Evolutionary conservation across 1,140 invertebrate genomes (phyloP), one percentile per base, ranked within the genome.

Genomic region (Arion vulgaris): DNA sequence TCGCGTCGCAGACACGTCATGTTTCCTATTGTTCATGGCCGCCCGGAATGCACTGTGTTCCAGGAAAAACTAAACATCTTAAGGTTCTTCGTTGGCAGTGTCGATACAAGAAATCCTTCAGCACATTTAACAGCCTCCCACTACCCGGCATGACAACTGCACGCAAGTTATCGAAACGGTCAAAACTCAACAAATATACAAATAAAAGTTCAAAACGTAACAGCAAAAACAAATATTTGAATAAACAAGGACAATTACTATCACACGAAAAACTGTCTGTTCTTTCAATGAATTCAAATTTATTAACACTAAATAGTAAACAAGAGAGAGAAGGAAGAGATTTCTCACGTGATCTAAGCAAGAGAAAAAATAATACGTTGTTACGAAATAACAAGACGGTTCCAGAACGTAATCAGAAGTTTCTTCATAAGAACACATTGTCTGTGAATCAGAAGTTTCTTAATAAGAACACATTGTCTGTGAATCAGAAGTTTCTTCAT

Each of bases 1-100:
- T 19, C 2, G 15, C 51, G 15, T 57, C 51, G 9, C 9, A 57
- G 23, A 26, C 19, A 57, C 62, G 41, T 49, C 69, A 53, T 32
- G 93, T 13, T 85, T 93, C 13, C 87, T 93, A 93, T 32, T 94
- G 94, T 82, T 94, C 94, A n/a, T 91, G 94, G 80, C 94, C 94
- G 0, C 90, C 93, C 0, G 94, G 94, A 36, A 94, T 94, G 94
- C 91, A 90, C 78, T 94, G 94, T 85, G 87, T 85, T 9, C 78
- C 86, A 9, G 84, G 77, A 28, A 57, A 84, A 41, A 53, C 77
- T 7, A 82, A 73, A 51, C 88, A 91, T 41, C 93, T 93, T 83
- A 85, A 86, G 23, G 82, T 93, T 17, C 87, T 93, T 5, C 87
- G 93, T 13, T 93, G 92, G 92, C 91, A 93, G 83, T 93, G 93